phyloP scores from a whole-genome alignment of 1,140 invertebrate species.

The Caenorhabditis remanei region DNA sequence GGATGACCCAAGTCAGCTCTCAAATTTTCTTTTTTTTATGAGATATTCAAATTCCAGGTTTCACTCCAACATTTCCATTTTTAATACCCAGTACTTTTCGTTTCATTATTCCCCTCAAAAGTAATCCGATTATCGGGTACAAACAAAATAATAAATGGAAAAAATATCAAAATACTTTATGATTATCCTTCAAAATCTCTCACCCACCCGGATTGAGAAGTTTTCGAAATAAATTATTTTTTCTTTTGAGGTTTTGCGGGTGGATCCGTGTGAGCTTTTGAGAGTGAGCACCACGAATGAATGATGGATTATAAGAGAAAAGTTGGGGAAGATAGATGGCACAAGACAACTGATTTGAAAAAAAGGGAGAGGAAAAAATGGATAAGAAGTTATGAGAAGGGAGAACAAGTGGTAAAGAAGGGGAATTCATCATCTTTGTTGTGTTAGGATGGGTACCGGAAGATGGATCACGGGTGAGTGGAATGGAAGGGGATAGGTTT shows the following conservation, averaged over 20 bases:
- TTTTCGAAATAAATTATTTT: too few relatives aligned
- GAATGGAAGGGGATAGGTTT: too few relatives aligned
- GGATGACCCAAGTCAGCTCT: too few relatives aligned
- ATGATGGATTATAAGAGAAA: slow-evolving; percentile 7
- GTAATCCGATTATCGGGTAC: too few relatives aligned
- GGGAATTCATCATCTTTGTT: slow-evolving; percentile 7
- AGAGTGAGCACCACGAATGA: background rate
- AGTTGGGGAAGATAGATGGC: background rate
- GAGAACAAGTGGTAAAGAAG: too few relatives aligned
- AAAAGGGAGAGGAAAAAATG: background rate
- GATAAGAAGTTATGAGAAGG: background rate
- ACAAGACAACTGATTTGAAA: background rate
- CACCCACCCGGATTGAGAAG: too few relatives aligned
- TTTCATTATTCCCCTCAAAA: too few relatives aligned
- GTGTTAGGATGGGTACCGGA: background rate
- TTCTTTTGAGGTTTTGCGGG: background rate
- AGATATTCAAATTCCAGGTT: too few relatives aligned
- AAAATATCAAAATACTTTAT: background rate
- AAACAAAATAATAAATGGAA: background rate
- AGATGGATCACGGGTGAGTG: background rate
- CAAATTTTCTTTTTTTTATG: too few relatives aligned
- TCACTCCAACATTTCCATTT: too few relatives aligned
- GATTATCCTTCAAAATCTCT: too few relatives aligned
- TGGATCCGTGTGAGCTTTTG: background rate
- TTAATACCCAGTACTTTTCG: too few relatives aligned